phyloP scores from a whole-genome alignment of 1,140 invertebrate species.

The Dermatophagoides farinae region DNA sequence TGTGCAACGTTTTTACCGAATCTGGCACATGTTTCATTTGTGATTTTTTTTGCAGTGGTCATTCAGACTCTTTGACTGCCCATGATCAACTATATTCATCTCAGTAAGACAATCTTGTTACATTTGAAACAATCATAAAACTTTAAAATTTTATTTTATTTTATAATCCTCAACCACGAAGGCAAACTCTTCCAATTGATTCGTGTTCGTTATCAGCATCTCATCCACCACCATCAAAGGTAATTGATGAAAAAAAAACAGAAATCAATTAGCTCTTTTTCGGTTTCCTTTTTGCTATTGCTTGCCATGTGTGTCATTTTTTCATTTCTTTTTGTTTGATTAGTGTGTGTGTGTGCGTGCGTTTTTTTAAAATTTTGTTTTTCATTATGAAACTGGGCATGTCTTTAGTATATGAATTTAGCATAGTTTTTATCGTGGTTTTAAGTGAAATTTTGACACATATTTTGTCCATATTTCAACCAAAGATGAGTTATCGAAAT shows the following conservation, averaged over 20 bases:
- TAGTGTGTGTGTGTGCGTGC: too few relatives aligned
- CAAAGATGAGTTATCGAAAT: background rate
- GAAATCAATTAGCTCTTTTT: background rate
- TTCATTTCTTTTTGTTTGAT: background rate
- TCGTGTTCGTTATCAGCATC: background rate
- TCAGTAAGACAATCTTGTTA: conserved; percentile 11
- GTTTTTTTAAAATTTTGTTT: too few relatives aligned
- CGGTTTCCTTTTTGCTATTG: background rate
- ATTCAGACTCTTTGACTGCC: conserved; percentile 9
- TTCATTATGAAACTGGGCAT: too few relatives aligned
- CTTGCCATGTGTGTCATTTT: background rate
- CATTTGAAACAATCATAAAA: background rate
- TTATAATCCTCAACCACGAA: background rate
- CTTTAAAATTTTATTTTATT: background rate
- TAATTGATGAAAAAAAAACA: background rate
- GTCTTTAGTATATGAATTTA: too few relatives aligned
- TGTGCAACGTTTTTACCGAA: background rate
- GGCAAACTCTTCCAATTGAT: conserved; percentile 9
- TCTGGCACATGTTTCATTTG: background rate
- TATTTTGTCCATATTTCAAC: background rate
- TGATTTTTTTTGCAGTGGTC: conserved; percentile 10
- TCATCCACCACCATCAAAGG: background rate
- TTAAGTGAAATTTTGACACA: background rate
- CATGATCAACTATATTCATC: conserved; percentile 13
- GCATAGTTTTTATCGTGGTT: too few relatives aligned